Evolutionary conservation across 2,113 vertebrate species (phyloP).

Genomic region (Isurus oxyrinchus): DNA sequence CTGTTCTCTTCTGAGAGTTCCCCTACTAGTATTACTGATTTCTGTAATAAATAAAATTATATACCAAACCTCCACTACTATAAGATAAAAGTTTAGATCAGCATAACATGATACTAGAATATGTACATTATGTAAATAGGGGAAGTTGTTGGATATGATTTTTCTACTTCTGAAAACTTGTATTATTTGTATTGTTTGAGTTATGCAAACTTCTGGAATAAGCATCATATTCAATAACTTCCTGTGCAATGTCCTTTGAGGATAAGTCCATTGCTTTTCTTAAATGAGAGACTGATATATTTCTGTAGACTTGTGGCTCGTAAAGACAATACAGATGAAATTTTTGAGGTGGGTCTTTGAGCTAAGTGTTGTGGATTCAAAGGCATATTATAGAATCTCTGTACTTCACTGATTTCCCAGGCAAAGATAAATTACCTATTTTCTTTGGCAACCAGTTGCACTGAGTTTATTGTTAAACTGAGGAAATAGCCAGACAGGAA

Average conservation of each 20-base stretch:
- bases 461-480: neutral
- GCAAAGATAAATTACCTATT: neutral
- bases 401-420: neutral
- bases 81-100: neutral
- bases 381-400: neutral
- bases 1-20: neutral
- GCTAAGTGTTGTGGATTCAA: neutral
- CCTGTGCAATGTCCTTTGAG: neutral
- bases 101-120: neutral
- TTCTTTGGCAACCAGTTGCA: neutral
- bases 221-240: constrained; percentile 14
- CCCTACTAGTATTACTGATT: neutral
- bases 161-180: neutral
- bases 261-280: neutral
- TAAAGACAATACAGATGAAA: neutral
- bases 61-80: neutral
- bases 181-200: neutral
- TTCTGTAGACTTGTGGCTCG: neutral
- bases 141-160: constrained; percentile 16
- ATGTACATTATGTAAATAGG: neutral
- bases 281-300: neutral
- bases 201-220: constrained; percentile 11
- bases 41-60: neutral
- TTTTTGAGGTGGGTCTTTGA: neutral
- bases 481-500: neutral